Conservation (phyloP, 2,113 vertebrate species). For the Helogale parvula region DNA sequence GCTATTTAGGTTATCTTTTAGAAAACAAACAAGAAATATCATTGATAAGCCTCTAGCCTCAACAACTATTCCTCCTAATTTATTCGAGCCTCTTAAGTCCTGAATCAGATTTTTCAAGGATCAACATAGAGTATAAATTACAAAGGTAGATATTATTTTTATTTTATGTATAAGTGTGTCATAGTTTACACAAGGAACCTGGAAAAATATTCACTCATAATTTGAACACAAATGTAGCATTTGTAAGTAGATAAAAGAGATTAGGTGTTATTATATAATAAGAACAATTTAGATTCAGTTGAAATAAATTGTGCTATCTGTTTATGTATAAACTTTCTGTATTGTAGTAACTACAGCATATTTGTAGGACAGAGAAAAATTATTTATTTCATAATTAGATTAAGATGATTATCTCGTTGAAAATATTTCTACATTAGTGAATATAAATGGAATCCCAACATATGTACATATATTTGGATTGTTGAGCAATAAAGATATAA, state of each 20-base stretch:
- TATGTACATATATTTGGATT: neutral
- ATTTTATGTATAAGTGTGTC: neutral
- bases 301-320: neutral
- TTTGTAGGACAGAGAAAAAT: neutral
- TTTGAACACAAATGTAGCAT: neutral
- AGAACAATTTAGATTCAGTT: neutral
- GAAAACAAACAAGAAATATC: constrained; percentile 73
- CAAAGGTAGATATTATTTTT: neutral
- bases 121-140: constrained; percentile 66
- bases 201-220: neutral
- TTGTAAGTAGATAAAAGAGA: neutral
- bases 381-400: neutral
- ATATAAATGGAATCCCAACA: neutral
- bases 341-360: neutral
- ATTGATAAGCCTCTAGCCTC: neutral
- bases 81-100: constrained; percentile 10
- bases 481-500: neutral
- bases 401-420: neutral
- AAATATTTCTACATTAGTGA: neutral
- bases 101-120: constrained; percentile 63
- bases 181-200: neutral
- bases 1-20: constrained; percentile 73
- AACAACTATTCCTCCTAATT: neutral
- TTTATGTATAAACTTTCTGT: neutral
- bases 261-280: neutral